Evolutionary conservation across 2,113 vertebrate species (phyloP).

Genomic region (Rhipidura dahli): DNA sequence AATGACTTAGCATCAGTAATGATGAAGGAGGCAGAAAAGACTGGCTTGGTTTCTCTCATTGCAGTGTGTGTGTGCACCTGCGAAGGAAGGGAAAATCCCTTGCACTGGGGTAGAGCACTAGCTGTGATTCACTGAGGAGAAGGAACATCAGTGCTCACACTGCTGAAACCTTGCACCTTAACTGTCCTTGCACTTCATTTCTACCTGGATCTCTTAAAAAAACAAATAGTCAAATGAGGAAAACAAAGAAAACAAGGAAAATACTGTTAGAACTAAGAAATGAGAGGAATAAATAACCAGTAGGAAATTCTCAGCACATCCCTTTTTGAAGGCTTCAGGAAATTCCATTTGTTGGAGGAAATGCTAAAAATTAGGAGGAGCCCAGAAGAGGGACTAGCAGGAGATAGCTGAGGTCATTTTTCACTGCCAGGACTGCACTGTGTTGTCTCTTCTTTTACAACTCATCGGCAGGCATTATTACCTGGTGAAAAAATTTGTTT

Average conservation of each 20-base stretch:
- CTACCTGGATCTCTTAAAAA: background rate
- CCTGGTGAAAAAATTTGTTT: constrained; percentile 68
- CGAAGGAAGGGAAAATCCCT: background rate
- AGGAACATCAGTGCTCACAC: background rate
- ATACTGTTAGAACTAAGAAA: background rate
- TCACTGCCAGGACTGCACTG: constrained; percentile 43
- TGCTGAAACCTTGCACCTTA: background rate
- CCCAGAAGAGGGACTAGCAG: background rate
- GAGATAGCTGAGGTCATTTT: constrained; percentile 42
- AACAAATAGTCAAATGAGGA: background rate
- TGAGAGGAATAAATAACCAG: background rate
- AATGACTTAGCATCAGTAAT: background rate
- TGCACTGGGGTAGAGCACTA: background rate
- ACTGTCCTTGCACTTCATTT: background rate
- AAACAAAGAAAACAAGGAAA: background rate
- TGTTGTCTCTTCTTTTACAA: constrained; percentile 59
- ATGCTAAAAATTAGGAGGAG: background rate
- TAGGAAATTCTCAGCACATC: background rate
- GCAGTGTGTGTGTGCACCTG: rapidly evolving
- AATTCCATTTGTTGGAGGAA: constrained; percentile 24
- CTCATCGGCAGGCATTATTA: constrained; percentile 62
- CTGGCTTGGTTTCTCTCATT: background rate
- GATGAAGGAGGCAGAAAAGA: background rate
- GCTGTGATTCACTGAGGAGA: background rate
- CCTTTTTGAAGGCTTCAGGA: background rate